Base-by-base conservation (phyloP, 2,797 vertebrate species). In the Pantherophis vulpinus region DNA sequence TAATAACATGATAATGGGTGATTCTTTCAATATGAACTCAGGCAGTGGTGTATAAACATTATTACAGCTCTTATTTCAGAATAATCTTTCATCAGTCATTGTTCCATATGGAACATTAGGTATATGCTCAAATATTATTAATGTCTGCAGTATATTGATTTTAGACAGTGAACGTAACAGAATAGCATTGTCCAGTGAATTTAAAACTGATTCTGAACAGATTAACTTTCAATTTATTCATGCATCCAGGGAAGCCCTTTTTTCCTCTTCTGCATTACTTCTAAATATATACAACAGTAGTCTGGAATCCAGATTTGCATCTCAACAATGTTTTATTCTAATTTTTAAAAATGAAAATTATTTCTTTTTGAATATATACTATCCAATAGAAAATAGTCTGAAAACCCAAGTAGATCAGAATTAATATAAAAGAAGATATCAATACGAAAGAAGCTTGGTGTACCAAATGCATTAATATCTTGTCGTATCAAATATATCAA, bases 171-270 rank as follows among this genome's bases (percentile, higher is more conserved):
- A 8, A 1, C 90, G 95, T 96, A 93, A 89, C 89, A 95, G 37
- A 47, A 70, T 89, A 92, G 10, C 60, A 70, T 86, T 88, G 23
- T 90, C 92, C 2, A 59, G n/a, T 89, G 94, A 96, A 93, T 27
- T 94, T 95, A 86, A 27, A 58, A 93, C 91, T 93, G 58, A 94
- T 96, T 96, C 95, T 90, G 91, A 94, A 25, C 29, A 42, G 63
- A 94, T 93, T 91, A 20, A 90, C 96, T 95, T 93, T 12, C 20
- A 94, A 93, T 63, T 91, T 70, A 66, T 96, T 96, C 10, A 90
- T 32, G 18, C 93, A 54, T 92, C 13, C 32, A 74, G 60, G 60
- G 51, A 51, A 95, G 83, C 2, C 51, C n/a, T 56, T 79, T 27
- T 51, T 60, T 27, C n/a, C n/a, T 20, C 54, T 90, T 90, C 88